phyloP scores from a whole-genome alignment of 1,140 invertebrate genomes.

The Bombus consobrinus region DNA sequence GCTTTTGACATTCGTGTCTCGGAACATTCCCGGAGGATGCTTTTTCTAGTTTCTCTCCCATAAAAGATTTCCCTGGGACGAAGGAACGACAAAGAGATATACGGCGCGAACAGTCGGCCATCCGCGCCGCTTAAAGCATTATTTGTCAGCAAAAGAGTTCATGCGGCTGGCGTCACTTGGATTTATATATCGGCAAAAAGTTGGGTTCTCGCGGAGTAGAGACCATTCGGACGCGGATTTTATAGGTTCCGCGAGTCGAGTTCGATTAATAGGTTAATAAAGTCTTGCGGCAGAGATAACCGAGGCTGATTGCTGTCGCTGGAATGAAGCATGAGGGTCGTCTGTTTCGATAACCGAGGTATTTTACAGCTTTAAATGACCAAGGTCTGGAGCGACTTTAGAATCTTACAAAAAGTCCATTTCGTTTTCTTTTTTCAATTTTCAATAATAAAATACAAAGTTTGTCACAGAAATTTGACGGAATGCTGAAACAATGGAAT shows the following conservation, averaged over 20 bases:
- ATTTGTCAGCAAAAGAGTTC: slow-evolving; percentile 46
- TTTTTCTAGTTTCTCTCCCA: background rate
- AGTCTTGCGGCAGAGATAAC: background rate
- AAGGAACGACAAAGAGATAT: slow-evolving; percentile 9
- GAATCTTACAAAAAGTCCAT: no score
- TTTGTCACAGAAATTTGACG: background rate
- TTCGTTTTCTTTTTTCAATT: no score
- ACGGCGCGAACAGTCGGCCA: background rate
- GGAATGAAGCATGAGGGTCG: background rate
- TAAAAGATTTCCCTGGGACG: background rate
- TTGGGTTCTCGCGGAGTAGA: background rate
- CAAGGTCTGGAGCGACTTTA: background rate
- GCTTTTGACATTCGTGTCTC: slow-evolving; percentile 39
- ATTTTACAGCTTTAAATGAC: background rate
- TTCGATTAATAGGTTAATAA: slow-evolving; percentile 24
- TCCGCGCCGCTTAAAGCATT: slow-evolving; percentile 28
- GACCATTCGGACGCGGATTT: background rate
- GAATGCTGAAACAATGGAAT: background rate
- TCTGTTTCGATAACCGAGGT: background rate
- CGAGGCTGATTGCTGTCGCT: background rate
- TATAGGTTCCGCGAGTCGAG: background rate
- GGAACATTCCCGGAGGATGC: background rate
- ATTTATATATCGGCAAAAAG: slow-evolving; percentile 36
- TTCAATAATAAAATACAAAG: no score
- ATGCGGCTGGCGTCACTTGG: slow-evolving; percentile 27